Evolutionary conservation across 92 coral and sea anemone species (phyloP).

Genomic region (Phenganax stokvisi): DNA sequence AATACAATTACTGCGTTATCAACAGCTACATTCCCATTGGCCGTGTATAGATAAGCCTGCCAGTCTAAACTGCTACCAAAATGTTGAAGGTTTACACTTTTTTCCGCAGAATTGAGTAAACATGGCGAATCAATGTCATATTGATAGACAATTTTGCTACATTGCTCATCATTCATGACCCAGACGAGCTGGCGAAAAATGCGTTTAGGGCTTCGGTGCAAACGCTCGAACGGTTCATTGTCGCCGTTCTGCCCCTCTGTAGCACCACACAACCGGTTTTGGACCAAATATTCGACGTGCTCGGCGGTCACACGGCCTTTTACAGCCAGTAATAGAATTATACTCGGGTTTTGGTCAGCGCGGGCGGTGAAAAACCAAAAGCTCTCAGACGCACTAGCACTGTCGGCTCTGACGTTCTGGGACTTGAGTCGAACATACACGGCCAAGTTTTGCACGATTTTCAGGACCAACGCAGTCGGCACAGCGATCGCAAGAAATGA

Average conservation of each 20-base stretch:
- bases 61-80: not conserved
- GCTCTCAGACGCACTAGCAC: not conserved
- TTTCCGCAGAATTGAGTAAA: not conserved
- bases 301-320: conserved; percentile 9
- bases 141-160: not conserved
- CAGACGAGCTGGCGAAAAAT: conserved; percentile 26
- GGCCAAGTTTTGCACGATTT: conserved; percentile 14
- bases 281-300: not conserved
- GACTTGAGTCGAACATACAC: not conserved
- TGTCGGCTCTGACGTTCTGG: conserved; percentile 8
- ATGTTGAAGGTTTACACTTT: not conserved
- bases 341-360: conserved; percentile 2
- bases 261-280: not conserved
- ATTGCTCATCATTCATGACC: not conserved
- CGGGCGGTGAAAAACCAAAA: conserved; percentile 20
- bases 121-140: not conserved
- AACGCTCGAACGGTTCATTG: not conserved
- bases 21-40: not conserved
- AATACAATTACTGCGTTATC: conserved; percentile 3
- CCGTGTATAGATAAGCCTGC: conserved; percentile 14
- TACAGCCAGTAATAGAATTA: conserved; percentile 14
- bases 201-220: not conserved
- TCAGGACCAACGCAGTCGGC: conserved; percentile 8
- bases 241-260: not conserved
- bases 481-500: conserved; percentile 15